phyloP scores from a whole-genome alignment of 1,140 invertebrate species.

The Drosophila parabipectinata region DNA sequence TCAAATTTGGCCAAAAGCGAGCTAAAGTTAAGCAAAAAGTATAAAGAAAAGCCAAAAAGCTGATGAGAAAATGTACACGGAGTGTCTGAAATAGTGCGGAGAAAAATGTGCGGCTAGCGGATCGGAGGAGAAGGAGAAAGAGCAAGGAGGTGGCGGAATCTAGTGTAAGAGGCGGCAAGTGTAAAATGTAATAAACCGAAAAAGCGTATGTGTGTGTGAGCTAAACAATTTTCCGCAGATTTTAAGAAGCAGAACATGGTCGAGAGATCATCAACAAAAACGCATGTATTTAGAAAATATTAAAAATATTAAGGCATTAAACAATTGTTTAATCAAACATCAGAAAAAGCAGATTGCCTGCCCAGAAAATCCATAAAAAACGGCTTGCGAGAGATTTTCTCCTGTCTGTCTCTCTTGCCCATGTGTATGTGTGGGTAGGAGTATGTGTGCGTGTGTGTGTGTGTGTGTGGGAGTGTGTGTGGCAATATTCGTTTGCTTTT shows the following conservation, averaged over 20 bases:
- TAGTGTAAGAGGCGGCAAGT: constrained; percentile 48
- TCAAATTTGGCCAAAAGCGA: background rate
- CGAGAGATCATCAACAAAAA: constrained; percentile 28
- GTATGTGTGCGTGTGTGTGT: constrained; percentile 58
- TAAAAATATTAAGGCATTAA: constrained; percentile 31
- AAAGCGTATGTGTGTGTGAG: constrained; percentile 18
- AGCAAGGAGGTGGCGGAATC: constrained; percentile 28
- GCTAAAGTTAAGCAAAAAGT: constrained; percentile 1
- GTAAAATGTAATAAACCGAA: constrained; percentile 41
- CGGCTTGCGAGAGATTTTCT: constrained; percentile 44
- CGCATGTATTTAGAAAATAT: constrained; percentile 1
- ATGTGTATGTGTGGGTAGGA: constrained; percentile 20
- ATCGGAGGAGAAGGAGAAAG: constrained; percentile 46
- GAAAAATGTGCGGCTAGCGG: constrained; percentile 69
- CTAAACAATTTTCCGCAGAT: constrained; percentile 23
- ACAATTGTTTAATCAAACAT: constrained; percentile 60
- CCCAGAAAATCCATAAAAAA: constrained; percentile 66
- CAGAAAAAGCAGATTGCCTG: constrained; percentile 55
- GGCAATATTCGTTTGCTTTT: constrained; percentile 73
- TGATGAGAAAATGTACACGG: constrained; percentile 34
- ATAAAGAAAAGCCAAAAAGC: constrained; percentile 21
- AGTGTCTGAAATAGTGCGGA: constrained; percentile 62
- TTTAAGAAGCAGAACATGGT: background rate
- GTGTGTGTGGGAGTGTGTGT: constrained; percentile 43
- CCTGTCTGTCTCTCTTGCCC: constrained; percentile 44